These are phyloP conservation scores for Ailuropoda melanoleuca DNA, from an alignment of 2,113 vertebrate species.

Conservation along the genomic window DNA sequence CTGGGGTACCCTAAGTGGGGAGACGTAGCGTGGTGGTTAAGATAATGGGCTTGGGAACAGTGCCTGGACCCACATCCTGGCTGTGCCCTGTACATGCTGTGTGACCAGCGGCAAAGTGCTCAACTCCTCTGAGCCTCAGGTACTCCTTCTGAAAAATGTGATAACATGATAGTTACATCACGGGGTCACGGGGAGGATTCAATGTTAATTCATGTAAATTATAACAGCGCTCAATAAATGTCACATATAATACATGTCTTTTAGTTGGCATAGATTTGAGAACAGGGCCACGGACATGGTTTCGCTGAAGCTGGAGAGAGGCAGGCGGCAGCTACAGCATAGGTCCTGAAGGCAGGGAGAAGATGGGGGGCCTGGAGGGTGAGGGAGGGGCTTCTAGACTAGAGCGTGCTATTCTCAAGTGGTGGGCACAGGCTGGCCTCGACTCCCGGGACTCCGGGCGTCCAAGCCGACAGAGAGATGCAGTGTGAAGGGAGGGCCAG, in stretches of 20 bases:
- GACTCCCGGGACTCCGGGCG: neutral
- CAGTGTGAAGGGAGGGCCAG: neutral
- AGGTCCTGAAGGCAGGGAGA: neutral
- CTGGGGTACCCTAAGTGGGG: neutral
- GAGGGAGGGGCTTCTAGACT: neutral
- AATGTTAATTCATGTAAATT: neutral
- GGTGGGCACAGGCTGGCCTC: neutral
- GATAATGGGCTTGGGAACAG: neutral
- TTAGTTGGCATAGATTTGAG: neutral
- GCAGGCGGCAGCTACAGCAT: neutral
- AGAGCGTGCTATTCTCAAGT: neutral
- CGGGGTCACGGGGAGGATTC: neutral
- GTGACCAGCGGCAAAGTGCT: neutral
- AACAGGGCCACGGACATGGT: neutral
- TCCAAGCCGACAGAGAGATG: neutral
- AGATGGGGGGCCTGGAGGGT: neutral
- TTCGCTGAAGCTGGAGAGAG: neutral
- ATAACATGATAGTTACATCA: neutral
- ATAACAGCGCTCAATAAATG: neutral
- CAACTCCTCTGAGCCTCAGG: neutral
- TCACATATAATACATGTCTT: neutral
- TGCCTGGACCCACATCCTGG: neutral
- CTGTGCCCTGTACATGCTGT: neutral
- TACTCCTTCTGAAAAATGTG: neutral
- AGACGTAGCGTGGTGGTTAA: neutral